phyloP scores from a whole-genome alignment of 2,797 vertebrate genomes.

The Danio aesculapii region DNA sequence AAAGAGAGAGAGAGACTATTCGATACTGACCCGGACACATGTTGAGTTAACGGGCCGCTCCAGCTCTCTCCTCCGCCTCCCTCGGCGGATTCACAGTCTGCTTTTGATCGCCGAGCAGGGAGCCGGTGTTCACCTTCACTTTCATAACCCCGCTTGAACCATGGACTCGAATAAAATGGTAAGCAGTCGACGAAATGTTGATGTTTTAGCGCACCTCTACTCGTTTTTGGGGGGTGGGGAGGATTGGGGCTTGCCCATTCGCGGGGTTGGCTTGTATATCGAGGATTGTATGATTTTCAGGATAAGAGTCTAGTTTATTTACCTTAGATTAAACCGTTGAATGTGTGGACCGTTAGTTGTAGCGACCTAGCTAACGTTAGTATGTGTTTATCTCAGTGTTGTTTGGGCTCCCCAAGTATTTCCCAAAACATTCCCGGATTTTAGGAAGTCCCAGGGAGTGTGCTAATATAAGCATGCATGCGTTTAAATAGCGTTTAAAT shows the following conservation, averaged over 20 bases:
- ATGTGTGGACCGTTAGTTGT: neutral
- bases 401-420: neutral
- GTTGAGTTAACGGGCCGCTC: constrained; percentile 77
- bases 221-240: constrained; percentile 23
- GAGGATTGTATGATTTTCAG: neutral
- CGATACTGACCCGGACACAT: constrained; percentile 80
- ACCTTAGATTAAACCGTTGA: neutral
- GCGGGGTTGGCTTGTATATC: constrained; percentile 41
- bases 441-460: neutral
- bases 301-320: neutral
- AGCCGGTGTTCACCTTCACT: constrained; percentile 3
- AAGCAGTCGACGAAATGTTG: constrained; percentile 60
- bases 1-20: constrained; percentile 59
- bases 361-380: neutral
- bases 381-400: neutral
- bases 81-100: constrained; percentile 31
- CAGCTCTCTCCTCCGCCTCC: constrained; percentile 61
- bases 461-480: neutral
- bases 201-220: constrained; percentile 9
- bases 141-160: constrained; percentile 30
- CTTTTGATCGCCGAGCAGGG: constrained; percentile 30
- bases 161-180: constrained; percentile 84
- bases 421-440: neutral
- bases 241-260: constrained; percentile 9
- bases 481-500: constrained; percentile 9